Evolutionary conservation across 2,888 invertebrate genomes (phyloP), one percentile per base, ranked within the genome.

Genomic region (Seira musarum): DNA sequence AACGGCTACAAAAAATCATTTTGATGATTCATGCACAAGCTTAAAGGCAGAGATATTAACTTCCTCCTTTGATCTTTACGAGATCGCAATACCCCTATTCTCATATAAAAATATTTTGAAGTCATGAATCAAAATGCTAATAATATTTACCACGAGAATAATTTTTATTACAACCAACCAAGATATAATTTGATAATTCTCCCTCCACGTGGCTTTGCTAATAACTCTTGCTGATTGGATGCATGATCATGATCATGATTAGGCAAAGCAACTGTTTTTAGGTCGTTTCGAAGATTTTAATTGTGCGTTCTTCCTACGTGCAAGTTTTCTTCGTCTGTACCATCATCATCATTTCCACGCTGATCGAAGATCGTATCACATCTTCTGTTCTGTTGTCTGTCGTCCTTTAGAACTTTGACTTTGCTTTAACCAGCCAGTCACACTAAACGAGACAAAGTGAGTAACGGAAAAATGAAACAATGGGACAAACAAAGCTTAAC

Each of bases 221-320:
- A 13, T n/a, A 53, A 17, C 6, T 53, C 17, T 53, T 13, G 3
- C 6, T 53, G 17, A 30, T 30, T 30, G 30, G 30, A 30, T 30
- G 30, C 8, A 30, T 30, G 30, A 30, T 30, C 8, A 30, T 30
- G 30, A 30, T 30, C 30, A 30, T 30, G 30, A 30, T 30, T 2
- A 8, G 8, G 30, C 30, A 30, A 30, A 30, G 30, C 30, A 30
- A 30, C 30, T 30, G 53, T 13, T 53, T 53, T 53, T 53, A 17
- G 53, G 53, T 53, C 53, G 53, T 53, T 53, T 53, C n/a, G 17
- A 53, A 8, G 53, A 53, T n/a, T 17, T 53, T 53, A 53, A 53
- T 53, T 53, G n/a, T 13, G 53, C 53, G n/a, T 53, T 53, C 53
- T 53, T 53, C 53, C 53, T 53, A 53, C 53, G 53, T 53, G 53